Evolutionary conservation across 2,113 vertebrate species (phyloP), one percentile per base, ranked within the genome.

Genomic region (Phyllostomus hastatus): DNA sequence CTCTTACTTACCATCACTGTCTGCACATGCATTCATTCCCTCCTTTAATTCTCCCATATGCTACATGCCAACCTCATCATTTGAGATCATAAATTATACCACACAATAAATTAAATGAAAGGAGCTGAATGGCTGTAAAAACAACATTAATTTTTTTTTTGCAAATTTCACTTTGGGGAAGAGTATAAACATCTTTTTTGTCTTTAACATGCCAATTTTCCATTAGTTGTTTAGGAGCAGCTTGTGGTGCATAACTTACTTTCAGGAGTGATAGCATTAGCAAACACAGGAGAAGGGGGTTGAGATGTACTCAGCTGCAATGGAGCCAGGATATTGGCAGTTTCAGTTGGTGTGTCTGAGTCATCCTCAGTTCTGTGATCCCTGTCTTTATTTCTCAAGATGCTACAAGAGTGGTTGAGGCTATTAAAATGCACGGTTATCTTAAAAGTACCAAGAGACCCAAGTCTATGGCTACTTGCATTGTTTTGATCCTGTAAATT

Each of bases 1-100:
- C 75, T 95, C 72, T 69, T 94, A 94, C 88, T 67, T 86, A 80
- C 33, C 88, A 67, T 50, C 38, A 96, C 94, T 84, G 95, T n/a
- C 83, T 85, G 81, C 16, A 14, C 80, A 61, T 48, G n/a, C 10
- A 2, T 67, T 89, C 96, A 84, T 73, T 83, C 95, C 96, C 88
- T 96, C 82, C 82, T 95, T 73, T 69, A 61, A 7, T 88, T 96
- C 95, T 73, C 70, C 92, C n/a, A 4, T 11, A 41, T 43, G 64
- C 76, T 61, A 57, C 8, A 24, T 66, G 54, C 94, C 88, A 93
- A 73, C 90, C 90, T 96, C 88, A 59, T 35, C 69, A 92, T 78
- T 72, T 38, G 85, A 73, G 92, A 48, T 86, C 41, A 14, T 94
- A 43, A 22, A 52, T 93, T 41, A 46, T 3, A 83, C 67, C 76